Conservation (phyloP, 2,888 invertebrate genomes). For the Euclidia mi region DNA sequence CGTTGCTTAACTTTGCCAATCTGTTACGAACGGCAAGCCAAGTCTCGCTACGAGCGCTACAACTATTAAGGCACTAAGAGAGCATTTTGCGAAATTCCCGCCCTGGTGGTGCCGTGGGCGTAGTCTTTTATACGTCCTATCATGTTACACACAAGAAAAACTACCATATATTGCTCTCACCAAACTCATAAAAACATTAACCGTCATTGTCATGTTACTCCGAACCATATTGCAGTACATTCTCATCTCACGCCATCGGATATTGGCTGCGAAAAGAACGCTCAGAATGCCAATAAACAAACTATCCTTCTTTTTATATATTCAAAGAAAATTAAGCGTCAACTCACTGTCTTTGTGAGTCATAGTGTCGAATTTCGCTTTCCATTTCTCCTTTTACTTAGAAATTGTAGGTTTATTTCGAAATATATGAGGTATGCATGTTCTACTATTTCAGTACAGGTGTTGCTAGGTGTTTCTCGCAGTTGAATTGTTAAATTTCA, state of each 20-base stretch:
- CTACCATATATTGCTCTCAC: too few relatives aligned
- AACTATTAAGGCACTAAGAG: too few relatives aligned
- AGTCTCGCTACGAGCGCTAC: too few relatives aligned
- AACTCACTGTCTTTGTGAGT: constrained; percentile 20
- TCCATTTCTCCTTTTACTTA: constrained; percentile 15
- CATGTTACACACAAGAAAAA: too few relatives aligned
- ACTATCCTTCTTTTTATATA: constrained; percentile 40
- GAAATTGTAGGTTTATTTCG: constrained; percentile 2
- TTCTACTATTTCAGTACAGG: background rate
- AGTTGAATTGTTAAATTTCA: too few relatives aligned
- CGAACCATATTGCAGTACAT: constrained; percentile 13
- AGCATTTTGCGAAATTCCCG: too few relatives aligned
- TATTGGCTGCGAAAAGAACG: constrained; percentile 42
- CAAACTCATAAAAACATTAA: too few relatives aligned
- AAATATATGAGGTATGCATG: background rate
- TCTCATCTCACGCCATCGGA: constrained; percentile 38
- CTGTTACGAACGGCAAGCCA: too few relatives aligned
- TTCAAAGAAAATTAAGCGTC: constrained; percentile 37
- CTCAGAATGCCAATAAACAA: constrained; percentile 47
- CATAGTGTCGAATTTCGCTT: constrained; percentile 16
- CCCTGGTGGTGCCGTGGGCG: too few relatives aligned
- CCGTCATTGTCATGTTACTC: constrained; percentile 12
- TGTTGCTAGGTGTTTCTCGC: too few relatives aligned
- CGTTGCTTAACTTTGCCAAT: too few relatives aligned
- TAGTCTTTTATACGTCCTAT: too few relatives aligned